phyloP scores from a whole-genome alignment of 2,797 vertebrate species.

The Masticophis lateralis region DNA sequence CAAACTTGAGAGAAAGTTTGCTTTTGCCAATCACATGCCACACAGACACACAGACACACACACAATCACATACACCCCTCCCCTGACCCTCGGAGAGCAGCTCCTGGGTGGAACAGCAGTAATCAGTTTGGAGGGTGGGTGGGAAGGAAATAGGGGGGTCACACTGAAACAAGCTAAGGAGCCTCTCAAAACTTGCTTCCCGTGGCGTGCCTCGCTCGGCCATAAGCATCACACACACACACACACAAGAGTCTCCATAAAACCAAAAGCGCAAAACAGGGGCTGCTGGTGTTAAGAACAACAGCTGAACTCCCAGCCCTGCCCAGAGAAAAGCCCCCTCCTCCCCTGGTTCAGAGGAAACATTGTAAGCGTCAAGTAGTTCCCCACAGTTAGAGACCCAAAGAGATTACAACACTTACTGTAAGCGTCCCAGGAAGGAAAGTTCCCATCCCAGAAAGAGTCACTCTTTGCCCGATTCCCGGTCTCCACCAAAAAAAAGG shows the following conservation, averaged over 20 bases:
- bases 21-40: conserved; percentile 81
- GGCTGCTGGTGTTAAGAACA: conserved; percentile 64
- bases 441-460: conserved; percentile 83
- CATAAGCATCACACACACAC: conserved; percentile 35
- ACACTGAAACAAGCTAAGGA: conserved; percentile 77
- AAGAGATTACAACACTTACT: conserved; percentile 99
- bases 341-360: not conserved
- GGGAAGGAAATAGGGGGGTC: conserved; percentile 77
- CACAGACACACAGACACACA: conserved; percentile 67
- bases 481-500: conserved; percentile 72
- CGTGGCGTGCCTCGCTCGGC: conserved; percentile 58
- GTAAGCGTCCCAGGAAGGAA: conserved; percentile 94
- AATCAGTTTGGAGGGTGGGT: conserved; percentile 69
- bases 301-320: conserved; percentile 69
- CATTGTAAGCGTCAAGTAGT: conserved; percentile 74
- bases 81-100: conserved; percentile 75
- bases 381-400: conserved; percentile 81
- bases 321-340: conserved; percentile 62
- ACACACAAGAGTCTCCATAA: not conserved
- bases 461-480: conserved; percentile 79
- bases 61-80: conserved; percentile 73
- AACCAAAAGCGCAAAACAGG: not conserved
- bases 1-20: conserved; percentile 78
- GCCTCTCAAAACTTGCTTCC: conserved; percentile 76
- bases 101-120: conserved; percentile 73